Conservation (phyloP, 92 coral and sea anemone species). For the Porites cylindrica region DNA sequence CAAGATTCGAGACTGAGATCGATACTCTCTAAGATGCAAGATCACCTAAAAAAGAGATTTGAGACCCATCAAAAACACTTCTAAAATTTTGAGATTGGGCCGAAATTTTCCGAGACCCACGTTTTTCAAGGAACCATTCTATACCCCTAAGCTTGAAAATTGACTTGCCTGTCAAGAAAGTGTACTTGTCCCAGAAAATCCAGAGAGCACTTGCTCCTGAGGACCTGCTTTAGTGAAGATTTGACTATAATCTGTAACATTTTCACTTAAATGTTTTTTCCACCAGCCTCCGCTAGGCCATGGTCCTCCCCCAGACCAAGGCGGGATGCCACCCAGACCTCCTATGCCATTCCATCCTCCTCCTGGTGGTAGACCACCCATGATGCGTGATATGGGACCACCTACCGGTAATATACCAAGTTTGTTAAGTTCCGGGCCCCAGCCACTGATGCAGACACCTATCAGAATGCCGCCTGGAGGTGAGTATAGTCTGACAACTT, state of each 20-base stretch:
- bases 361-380: constrained; percentile 53
- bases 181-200: too few species aligned
- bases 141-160: too few species aligned
- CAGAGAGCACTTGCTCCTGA: too few species aligned
- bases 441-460: constrained; percentile 37
- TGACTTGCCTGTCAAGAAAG: too few species aligned
- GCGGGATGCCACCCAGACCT: constrained; percentile 58
- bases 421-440: constrained; percentile 63
- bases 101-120: too few species aligned
- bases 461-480: constrained; percentile 52
- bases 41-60: too few species aligned
- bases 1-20: too few species aligned
- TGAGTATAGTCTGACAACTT: not conserved
- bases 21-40: too few species aligned
- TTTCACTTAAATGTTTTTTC: not conserved
- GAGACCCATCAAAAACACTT: too few species aligned
- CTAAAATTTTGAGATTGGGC: too few species aligned
- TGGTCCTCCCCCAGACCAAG: constrained; percentile 32
- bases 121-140: too few species aligned
- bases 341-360: constrained; percentile 59
- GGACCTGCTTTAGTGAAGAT: not conserved
- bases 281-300: constrained; percentile 48
- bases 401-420: constrained; percentile 46
- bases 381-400: constrained; percentile 54
- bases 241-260: not conserved